Evolutionary conservation across 2,113 vertebrate species (phyloP), one percentile per base, ranked within the genome.

Genomic region (Talpa occidentalis): DNA sequence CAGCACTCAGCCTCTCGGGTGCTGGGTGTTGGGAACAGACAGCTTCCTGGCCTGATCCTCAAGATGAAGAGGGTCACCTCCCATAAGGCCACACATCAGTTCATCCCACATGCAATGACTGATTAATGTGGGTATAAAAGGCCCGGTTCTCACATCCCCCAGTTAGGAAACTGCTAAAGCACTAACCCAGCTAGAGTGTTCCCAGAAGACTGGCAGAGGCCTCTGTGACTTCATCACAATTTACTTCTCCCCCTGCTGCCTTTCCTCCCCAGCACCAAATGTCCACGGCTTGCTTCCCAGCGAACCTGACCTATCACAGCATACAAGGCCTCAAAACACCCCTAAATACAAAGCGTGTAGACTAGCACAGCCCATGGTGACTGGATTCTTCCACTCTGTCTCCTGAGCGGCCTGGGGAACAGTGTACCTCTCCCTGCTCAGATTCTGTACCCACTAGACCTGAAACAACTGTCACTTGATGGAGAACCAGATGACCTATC

Each of bases 21-120:
- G 35, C 6, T 0, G 0, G 3, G 6, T 6, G 3, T 10, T 10
- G n/a, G 40, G 21, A 54, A 11, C 26, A 10, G 66, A 37, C 24
- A 17, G 81, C 32, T 24, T 22, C 32, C 5, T 35, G 77, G 49
- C n/a, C 10, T 40, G 15, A 9, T 67, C 47, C 37, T 88, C 37
- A 42, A 9, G 66, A 11, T 49, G 72, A 69, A 69, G 69, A 62
- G 3, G 6, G 22, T 40, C 10, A 54, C 32, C 54, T 16, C 24
- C 16, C n/a, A n/a, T 17, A 26, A 49, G 21, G n/a, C 22, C 70
- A 82, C 24, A 12, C 10, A 30, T 37, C 69, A 42, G 28, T 10
- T 79, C 40, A 78, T 37, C 19, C 9, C 30, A 52, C 3, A 28
- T 9, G 30, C 14, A 42, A 6, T 2, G 42, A 69, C 30, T 69